phyloP scores from a whole-genome alignment of 2,888 invertebrate genomes.

The Tenthredo mesomela region DNA sequence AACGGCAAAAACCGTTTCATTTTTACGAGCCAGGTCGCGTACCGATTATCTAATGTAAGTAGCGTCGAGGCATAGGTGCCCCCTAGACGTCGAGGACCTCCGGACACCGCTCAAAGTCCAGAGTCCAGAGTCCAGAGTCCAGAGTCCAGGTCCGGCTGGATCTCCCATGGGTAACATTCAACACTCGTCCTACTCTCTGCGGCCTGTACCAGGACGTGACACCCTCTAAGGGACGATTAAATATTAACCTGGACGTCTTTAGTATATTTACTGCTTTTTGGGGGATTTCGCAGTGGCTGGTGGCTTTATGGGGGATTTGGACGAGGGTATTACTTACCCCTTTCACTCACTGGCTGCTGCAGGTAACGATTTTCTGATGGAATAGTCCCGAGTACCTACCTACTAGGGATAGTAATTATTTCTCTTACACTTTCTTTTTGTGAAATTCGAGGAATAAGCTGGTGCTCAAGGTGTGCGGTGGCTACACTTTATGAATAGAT shows the following conservation, averaged over 20 bases:
- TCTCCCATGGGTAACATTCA: conserved; percentile 42
- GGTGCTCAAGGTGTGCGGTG: not conserved
- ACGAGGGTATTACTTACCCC: not conserved
- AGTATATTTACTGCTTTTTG: conserved; percentile 62
- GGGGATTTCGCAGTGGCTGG: conserved; percentile 40
- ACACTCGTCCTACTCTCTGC: conserved; percentile 27
- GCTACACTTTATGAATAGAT: not conserved
- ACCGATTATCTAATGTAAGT: conserved; percentile 64
- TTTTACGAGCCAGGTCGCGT: conserved; percentile 52
- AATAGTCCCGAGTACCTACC: not conserved
- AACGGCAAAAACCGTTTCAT: conserved; percentile 37
- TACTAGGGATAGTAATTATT: not conserved
- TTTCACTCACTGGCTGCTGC: not conserved
- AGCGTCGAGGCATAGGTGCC: conserved; percentile 51
- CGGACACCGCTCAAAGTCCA: not conserved
- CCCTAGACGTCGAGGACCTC: conserved; percentile 23
- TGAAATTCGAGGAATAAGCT: not conserved
- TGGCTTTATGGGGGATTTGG: not conserved
- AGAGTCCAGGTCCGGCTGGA: not conserved
- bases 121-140: not conserved
- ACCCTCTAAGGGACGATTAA: conserved; percentile 59
- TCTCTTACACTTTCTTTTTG: not conserved
- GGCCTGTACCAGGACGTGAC: conserved; percentile 23
- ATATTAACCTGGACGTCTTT: conserved; percentile 66
- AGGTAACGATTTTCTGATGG: not conserved